Evolutionary conservation across 2,797 vertebrate genomes (phyloP).

Genomic region (Iguana delicatissima): DNA sequence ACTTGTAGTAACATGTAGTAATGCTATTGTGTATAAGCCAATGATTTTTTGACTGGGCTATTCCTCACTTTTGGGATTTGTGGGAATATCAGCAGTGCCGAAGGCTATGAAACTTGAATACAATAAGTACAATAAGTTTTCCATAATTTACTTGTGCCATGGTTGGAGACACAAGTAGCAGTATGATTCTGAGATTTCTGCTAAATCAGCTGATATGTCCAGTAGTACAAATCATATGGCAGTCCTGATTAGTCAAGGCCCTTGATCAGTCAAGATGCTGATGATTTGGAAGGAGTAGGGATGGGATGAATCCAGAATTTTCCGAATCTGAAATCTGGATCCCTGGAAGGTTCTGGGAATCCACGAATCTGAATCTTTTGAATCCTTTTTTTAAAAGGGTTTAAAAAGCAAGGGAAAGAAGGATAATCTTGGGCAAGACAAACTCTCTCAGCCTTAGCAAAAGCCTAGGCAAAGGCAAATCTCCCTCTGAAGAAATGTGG

Average conservation of each 20-base stretch:
- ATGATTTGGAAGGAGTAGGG: too few species aligned
- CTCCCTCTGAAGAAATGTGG: too few species aligned
- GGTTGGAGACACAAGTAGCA: neutral
- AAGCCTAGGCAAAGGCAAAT: too few species aligned
- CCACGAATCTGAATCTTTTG: too few species aligned
- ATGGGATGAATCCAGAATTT: too few species aligned
- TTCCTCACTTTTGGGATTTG: neutral
- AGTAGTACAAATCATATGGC: neutral
- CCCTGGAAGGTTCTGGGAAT: too few species aligned
- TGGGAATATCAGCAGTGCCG: neutral
- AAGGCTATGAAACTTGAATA: neutral
- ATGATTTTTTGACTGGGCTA: neutral
- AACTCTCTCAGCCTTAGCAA: too few species aligned
- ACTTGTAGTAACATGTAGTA: neutral
- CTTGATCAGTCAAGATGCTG: neutral
- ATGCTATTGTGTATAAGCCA: neutral
- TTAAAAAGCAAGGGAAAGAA: too few species aligned
- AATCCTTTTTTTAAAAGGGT: too few species aligned
- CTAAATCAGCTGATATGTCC: neutral
- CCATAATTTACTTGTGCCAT: neutral
- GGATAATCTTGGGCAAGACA: too few species aligned
- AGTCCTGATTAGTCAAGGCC: too few species aligned
- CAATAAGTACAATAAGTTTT: neutral
- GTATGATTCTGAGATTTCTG: slow-evolving; percentile 5
- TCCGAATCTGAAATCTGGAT: too few species aligned